Percentiles rank a stretch among this genome's conserved stretches.
These are phyloP conservation scores for Leiothrix lutea DNA, from an alignment of 2,113 vertebrate genomes.

Conservation along the genomic window DNA sequence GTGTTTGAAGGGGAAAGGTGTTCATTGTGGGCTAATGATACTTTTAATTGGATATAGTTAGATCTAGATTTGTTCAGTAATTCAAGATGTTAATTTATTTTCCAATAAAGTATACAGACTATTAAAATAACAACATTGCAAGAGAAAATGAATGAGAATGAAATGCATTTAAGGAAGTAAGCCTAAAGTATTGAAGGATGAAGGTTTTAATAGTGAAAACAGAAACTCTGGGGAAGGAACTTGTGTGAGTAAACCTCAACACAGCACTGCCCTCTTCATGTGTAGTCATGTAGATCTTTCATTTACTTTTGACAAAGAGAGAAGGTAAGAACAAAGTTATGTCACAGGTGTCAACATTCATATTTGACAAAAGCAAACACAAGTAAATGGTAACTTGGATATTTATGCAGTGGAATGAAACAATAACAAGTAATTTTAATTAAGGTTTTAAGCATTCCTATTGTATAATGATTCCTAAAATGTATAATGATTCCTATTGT, in stretches of 20 bases:
- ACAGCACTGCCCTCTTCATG: background rate
- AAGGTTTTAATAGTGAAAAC: background rate
- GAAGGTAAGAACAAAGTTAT: background rate
- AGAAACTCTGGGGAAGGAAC: background rate
- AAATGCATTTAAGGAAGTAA: background rate
- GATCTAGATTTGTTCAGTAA: background rate
- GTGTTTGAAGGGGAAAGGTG: background rate
- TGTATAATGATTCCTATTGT: background rate
- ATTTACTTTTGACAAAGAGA: background rate
- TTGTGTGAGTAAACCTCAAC: background rate
- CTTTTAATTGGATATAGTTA: background rate
- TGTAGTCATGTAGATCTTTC: background rate
- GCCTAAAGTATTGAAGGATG: background rate
- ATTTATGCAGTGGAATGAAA: background rate
- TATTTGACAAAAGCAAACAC: background rate
- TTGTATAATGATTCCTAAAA: background rate
- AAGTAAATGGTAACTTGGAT: background rate
- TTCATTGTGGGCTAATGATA: background rate
- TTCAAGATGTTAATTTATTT: background rate
- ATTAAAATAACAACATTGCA: background rate
- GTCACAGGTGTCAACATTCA: background rate
- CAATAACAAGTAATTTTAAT: background rate
- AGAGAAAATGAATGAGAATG: background rate
- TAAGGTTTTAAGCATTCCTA: background rate
- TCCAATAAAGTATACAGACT: background rate